A percentile compares a stretch with the other conserved stretches of the same genome.
Conservation (phyloP, 2,888 invertebrate genomes). For the Monoplex corrugatus region DNA sequence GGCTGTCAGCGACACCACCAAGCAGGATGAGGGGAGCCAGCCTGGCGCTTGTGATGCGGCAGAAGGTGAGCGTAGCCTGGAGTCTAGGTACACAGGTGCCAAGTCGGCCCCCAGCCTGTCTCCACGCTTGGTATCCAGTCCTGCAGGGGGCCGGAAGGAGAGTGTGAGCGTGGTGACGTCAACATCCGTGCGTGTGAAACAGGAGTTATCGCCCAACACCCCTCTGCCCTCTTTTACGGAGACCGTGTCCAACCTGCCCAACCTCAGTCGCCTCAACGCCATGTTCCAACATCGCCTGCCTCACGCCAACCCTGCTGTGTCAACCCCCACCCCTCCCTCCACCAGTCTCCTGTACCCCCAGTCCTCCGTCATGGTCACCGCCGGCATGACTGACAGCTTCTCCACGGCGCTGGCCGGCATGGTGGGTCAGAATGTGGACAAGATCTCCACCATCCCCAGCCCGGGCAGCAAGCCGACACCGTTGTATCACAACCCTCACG, state of each 20-base stretch:
- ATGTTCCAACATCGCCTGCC: constrained; percentile 46
- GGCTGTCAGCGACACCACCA: background rate
- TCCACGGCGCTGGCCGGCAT: constrained; percentile 41
- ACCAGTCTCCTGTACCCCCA: background rate
- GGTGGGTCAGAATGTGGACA: constrained; percentile 1
- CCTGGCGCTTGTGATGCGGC: background rate
- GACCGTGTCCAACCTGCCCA: constrained; percentile 44
- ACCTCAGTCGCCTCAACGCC: constrained; percentile 46
- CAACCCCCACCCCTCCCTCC: background rate
- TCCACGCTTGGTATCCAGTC: background rate
- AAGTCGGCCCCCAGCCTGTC: background rate
- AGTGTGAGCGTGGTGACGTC: background rate
- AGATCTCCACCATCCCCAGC: background rate
- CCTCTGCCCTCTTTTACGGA: constrained; percentile 49
- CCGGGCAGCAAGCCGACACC: no score
- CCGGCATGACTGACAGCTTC: background rate
- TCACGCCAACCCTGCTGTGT: background rate
- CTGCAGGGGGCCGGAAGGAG: background rate
- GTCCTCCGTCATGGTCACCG: background rate
- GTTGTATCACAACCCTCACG: background rate
- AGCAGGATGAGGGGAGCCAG: background rate
- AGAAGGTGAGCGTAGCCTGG: background rate
- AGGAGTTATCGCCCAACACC: constrained; percentile 38
- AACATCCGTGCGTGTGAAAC: constrained; percentile 9
- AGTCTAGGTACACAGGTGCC: background rate